phyloP scores from a whole-genome alignment of 2,888 invertebrate genomes.

The Athrips mouffetella region DNA sequence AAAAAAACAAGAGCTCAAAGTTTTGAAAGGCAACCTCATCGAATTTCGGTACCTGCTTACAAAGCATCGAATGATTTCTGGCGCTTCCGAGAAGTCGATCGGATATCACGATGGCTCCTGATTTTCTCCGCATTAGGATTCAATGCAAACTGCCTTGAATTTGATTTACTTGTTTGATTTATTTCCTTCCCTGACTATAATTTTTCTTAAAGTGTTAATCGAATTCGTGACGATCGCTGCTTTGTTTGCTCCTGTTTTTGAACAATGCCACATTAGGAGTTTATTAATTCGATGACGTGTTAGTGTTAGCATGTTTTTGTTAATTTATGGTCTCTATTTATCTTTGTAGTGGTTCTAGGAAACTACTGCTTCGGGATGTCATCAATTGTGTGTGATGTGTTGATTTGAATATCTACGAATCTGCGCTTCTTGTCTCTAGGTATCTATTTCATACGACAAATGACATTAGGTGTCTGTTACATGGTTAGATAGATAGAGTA shows the following conservation, averaged over 20 bases:
- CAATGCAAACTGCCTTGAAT: constrained; percentile 26
- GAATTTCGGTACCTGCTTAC: constrained; percentile 31
- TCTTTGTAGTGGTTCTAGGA: constrained; percentile 2
- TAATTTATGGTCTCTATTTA: constrained; percentile 8
- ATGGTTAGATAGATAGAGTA: too few relatives aligned
- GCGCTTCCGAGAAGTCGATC: constrained; percentile 51
- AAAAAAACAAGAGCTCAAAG: too few relatives aligned
- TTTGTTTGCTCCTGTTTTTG: constrained; percentile 22
- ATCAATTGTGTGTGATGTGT: neutral
- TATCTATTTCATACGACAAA: too few relatives aligned
- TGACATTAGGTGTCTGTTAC: too few relatives aligned
- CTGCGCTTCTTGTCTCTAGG: too few relatives aligned
- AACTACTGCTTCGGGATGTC: constrained; percentile 2
- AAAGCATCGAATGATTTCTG: constrained; percentile 30
- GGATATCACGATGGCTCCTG: constrained; percentile 43
- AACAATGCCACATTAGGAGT: constrained; percentile 33
- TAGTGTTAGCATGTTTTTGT: constrained; percentile 18
- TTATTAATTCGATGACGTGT: constrained; percentile 18
- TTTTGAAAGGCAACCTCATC: constrained; percentile 4
- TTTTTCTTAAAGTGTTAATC: constrained; percentile 31
- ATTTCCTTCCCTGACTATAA: constrained; percentile 31
- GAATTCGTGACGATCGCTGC: constrained; percentile 21
- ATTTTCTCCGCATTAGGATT: constrained; percentile 45
- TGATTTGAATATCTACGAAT: neutral
- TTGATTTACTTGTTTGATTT: constrained; percentile 45